Percentiles rank a stretch among this genome's conserved stretches.
phyloP scores from a whole-genome alignment of 92 coral and sea anemone genomes.

The Epizoanthus fatuus region DNA sequence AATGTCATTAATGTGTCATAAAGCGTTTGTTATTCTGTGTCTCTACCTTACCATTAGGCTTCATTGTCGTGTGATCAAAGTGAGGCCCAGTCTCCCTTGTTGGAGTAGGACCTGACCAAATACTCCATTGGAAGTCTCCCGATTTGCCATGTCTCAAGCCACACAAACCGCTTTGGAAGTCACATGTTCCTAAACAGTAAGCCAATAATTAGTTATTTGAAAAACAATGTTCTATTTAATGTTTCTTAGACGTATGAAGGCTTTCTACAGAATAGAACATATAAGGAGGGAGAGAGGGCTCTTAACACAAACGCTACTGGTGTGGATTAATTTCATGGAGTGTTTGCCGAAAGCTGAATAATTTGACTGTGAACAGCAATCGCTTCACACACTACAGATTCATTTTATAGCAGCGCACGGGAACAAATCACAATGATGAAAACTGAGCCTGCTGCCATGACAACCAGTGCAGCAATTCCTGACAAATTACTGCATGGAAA shows the following conservation, averaged over 20 bases:
- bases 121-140: conserved; percentile 74
- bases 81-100: conserved; percentile 88
- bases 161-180: conserved; percentile 83
- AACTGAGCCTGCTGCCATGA: no score
- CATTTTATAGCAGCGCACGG: background rate
- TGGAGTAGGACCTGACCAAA: conserved; percentile 80
- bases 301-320: background rate
- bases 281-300: background rate
- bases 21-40: background rate
- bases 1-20: background rate
- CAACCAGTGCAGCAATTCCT: no score
- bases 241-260: no score
- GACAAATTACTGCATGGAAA: no score
- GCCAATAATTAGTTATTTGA: background rate
- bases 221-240: background rate
- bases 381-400: no score
- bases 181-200: conserved; percentile 59
- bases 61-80: conserved; percentile 81
- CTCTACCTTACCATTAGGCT: conserved; percentile 48
- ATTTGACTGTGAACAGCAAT: no score
- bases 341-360: background rate
- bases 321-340: background rate
- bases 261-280: no score
- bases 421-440: background rate
- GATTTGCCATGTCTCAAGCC: conserved; percentile 63